phyloP scores from a whole-genome alignment of 2,888 invertebrate genomes.

The Agrypnus murinus region DNA sequence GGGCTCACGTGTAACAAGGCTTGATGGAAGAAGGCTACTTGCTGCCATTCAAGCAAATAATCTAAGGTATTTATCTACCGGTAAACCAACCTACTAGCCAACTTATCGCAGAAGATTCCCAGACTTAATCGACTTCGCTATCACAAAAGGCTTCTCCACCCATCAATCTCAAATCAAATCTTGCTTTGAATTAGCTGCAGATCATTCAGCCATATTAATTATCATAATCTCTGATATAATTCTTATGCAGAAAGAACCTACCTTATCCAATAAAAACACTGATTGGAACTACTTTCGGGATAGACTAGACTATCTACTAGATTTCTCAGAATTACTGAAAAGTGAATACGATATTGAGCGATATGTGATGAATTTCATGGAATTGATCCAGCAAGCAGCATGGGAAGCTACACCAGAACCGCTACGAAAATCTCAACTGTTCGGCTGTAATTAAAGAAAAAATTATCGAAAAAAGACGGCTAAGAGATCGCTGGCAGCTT shows the following conservation, averaged over 20 bases:
- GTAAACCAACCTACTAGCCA: no score
- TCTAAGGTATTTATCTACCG: no score
- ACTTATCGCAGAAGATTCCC: no score
- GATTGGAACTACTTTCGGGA: slow-evolving; percentile 17
- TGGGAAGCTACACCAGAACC: slow-evolving; percentile 28
- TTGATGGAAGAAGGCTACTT: no score
- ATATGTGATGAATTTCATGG: slow-evolving; percentile 14
- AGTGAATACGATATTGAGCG: slow-evolving; percentile 19
- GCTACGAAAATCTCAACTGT: neutral
- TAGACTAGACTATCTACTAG: slow-evolving; percentile 14
- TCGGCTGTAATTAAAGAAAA: slow-evolving; percentile 32
- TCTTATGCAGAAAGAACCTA: slow-evolving; percentile 27
- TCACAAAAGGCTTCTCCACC: no score
- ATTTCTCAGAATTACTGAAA: neutral
- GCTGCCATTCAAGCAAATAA: no score
- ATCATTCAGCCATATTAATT: no score
- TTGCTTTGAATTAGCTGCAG: no score
- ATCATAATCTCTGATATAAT: slow-evolving; percentile 16
- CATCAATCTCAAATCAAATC: no score
- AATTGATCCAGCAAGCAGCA: slow-evolving; percentile 27
- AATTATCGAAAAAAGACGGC: slow-evolving; percentile 33
- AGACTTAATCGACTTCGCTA: no score
- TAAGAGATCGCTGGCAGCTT: slow-evolving; percentile 32
- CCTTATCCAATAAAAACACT: slow-evolving; percentile 27
- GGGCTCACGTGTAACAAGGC: no score